A percentile compares a stretch with the other conserved stretches of the same genome.
These are phyloP conservation scores for Leistus spinibarbis DNA, from an alignment of 2,888 invertebrate genomes.

Conservation along the genomic window DNA sequence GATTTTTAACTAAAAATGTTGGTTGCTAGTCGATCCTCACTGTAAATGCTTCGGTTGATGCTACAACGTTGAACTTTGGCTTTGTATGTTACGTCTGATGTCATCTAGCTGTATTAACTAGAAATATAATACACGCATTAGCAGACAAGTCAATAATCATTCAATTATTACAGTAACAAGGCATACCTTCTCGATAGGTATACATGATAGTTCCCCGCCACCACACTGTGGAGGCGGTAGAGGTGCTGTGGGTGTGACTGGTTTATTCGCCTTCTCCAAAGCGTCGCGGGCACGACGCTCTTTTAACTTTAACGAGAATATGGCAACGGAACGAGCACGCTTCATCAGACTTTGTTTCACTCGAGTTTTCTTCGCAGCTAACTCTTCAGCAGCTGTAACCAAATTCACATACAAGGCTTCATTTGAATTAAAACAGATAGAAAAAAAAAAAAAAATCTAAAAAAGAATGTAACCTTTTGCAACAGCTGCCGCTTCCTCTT, in stretches of 20 bases:
- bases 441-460: background rate
- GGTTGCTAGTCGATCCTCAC: slow-evolving; percentile 1
- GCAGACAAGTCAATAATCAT: background rate
- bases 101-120: slow-evolving; percentile 75
- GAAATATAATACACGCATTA: slow-evolving; percentile 43
- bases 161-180: background rate
- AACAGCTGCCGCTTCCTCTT: slow-evolving; percentile 57
- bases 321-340: slow-evolving; percentile 82
- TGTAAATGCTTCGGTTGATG: slow-evolving; percentile 36
- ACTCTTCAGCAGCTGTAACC: slow-evolving; percentile 61
- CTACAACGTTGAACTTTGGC: slow-evolving; percentile 53
- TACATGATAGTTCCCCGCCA: slow-evolving; percentile 83
- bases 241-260: slow-evolving; percentile 55
- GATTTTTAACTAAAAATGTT: slow-evolving; percentile 27
- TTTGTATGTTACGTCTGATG: slow-evolving; percentile 53
- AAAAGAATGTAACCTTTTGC: slow-evolving; percentile 50
- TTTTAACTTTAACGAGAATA: slow-evolving; percentile 81
- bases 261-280: slow-evolving; percentile 66
- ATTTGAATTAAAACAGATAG: slow-evolving; percentile 18
- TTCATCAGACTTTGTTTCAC: slow-evolving; percentile 80
- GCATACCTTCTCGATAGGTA: slow-evolving; percentile 77
- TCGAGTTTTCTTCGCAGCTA: slow-evolving; percentile 69
- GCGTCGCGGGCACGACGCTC: slow-evolving; percentile 81
- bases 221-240: slow-evolving; percentile 68
- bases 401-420: slow-evolving; percentile 3